Base-by-base conservation (phyloP, 2,888 invertebrate genomes). In the Pseudococcus jackbeardsleyi region DNA sequence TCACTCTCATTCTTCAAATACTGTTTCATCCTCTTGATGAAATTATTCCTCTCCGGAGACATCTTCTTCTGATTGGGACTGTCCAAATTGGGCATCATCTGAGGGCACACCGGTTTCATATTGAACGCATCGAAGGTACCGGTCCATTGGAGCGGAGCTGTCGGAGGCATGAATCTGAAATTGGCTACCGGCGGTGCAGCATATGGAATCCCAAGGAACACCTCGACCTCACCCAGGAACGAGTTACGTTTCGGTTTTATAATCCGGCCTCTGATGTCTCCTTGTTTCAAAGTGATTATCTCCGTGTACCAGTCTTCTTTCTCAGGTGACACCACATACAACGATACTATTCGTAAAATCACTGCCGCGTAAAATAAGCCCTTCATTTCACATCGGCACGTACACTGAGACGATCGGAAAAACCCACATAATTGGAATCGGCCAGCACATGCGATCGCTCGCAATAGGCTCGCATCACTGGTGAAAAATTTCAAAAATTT, bases 61-160 rank as follows among this genome's bases (percentile, higher is more conserved):
- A 90, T 90, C 64, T 89, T 89, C 89, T 89, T 89, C 54, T 89
- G 89, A 9, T 89, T 89, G 3, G 96, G 95, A 91, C 97, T 96
- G 90, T 95, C 93, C 90, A 96, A 94, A 91, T 97, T 95, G 59
- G 97, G 97, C 90, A 96, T 92, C 90, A 95, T 94, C 92, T 98
- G 98, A 0, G 98, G 98, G 91, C 98, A 98, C 64, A 97, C 98
- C 5, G 97, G 96, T 89, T 96, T 95, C 92, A 95, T 94, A 19
- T 90, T 90, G n/a, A 68, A 54, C 84, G 85, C 88, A 7, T 89
- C 88, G 85, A 89, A 85, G 0, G 90, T 89, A 0, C 94, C 95
- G 26, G 88, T 64, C 97, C 97, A 97, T 0, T 95, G 95, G 86
- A 95, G 94, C 0, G 97, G 96, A 88, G 95, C 95, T 77, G 95